These are phyloP conservation scores for Hippocampus mohnikei DNA, from an alignment of 2,113 vertebrate genomes.

Conservation along the genomic window DNA sequence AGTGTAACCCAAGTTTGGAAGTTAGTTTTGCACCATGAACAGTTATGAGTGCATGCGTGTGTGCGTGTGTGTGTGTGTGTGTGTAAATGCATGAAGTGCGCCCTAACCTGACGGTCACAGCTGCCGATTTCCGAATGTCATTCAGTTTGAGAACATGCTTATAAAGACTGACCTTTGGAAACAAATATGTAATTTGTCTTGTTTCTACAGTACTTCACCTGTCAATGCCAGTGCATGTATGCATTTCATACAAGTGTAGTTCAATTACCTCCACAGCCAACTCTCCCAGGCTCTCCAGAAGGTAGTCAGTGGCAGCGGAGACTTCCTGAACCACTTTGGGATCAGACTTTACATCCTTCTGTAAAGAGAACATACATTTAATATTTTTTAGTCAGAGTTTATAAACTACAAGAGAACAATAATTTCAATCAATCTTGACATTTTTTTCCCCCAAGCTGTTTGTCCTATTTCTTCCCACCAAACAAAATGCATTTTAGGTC, in stretches of 20 bases:
- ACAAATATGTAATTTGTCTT: constrained; percentile 27
- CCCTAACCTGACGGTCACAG: not conserved
- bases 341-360: constrained; percentile 77
- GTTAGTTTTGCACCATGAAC: no score
- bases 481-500: not conserved
- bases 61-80: not conserved
- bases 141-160: constrained; percentile 34
- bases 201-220: not conserved
- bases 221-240: not conserved
- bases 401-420: not conserved
- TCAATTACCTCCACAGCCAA: constrained; percentile 80
- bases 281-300: constrained; percentile 75
- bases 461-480: not conserved
- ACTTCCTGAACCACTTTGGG: constrained; percentile 77
- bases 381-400: not conserved
- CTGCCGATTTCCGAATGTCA: constrained; percentile 25
- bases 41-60: no score
- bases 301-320: constrained; percentile 75
- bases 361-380: constrained; percentile 33
- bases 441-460: not conserved
- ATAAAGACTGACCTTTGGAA: constrained; percentile 38
- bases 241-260: not conserved
- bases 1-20: not conserved
- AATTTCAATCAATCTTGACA: not conserved
- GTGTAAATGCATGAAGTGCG: not conserved